Evolutionary conservation across 2,113 vertebrate species (phyloP).

Genomic region (Silurus glanis): DNA sequence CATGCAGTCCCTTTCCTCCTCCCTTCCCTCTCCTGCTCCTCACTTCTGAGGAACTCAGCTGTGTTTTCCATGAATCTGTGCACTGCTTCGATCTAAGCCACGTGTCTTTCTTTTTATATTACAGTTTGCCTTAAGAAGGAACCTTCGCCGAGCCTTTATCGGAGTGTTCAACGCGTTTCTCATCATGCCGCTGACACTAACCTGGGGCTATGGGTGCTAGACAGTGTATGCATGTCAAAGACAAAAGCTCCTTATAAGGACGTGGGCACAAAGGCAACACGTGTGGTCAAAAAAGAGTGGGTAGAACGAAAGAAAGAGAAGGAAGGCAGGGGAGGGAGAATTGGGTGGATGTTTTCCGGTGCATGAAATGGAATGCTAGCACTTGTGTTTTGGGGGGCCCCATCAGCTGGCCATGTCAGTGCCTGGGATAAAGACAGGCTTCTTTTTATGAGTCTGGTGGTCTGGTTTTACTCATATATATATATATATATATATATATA

Average conservation of each 20-base stretch:
- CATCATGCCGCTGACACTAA: constrained; percentile 13
- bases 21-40: constrained; percentile 17
- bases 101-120: constrained; percentile 49
- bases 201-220: not conserved
- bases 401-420: constrained; percentile 50
- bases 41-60: constrained; percentile 58
- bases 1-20: not conserved
- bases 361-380: constrained; percentile 48
- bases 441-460: constrained; percentile 35
- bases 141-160: not conserved
- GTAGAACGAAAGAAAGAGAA: not conserved
- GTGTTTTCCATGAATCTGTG: constrained; percentile 64
- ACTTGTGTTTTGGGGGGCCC: constrained; percentile 40
- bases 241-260: constrained; percentile 64
- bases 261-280: constrained; percentile 38
- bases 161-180: not conserved
- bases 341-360: constrained; percentile 55
- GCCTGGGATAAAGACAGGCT: constrained; percentile 40
- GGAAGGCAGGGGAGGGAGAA: constrained; percentile 23
- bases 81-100: constrained; percentile 57
- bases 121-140: constrained; percentile 2
- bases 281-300: constrained; percentile 18
- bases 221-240: constrained; percentile 34
- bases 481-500: not conserved
- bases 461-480: constrained; percentile 16